A percentile compares a stretch with the other conserved stretches of the same genome.
These are phyloP conservation scores for Leucopsar rothschildi DNA, from an alignment of 2,113 vertebrate genomes.

Conservation along the genomic window DNA sequence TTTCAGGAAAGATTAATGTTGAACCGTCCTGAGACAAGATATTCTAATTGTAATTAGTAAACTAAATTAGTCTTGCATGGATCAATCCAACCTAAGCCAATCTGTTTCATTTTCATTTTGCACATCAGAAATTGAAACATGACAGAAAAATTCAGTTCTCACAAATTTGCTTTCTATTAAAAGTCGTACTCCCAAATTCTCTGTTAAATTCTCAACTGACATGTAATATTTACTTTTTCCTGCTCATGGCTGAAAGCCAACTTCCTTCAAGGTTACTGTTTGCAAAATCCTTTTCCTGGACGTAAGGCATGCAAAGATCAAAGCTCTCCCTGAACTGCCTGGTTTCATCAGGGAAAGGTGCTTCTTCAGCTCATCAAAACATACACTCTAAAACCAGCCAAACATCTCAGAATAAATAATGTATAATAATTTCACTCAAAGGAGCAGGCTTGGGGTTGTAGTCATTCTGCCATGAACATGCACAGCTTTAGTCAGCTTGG, in stretches of 20 bases:
- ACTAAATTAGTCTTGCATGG: conserved; percentile 33
- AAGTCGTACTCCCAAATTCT: not conserved
- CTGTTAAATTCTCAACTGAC: not conserved
- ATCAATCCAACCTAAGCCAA: not conserved
- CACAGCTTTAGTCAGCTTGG: not conserved
- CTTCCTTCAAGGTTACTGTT: conserved; percentile 17
- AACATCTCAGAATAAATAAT: conserved; percentile 13
- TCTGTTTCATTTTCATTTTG: conserved; percentile 3
- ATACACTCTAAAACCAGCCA: not conserved
- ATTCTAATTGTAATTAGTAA: conserved; percentile 52
- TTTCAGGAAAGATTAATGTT: conserved; percentile 37
- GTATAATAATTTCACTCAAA: not conserved
- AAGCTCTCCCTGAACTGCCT: conserved; percentile 2
- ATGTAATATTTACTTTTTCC: not conserved
- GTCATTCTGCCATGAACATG: not conserved
- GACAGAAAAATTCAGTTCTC: not conserved
- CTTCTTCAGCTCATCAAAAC: not conserved
- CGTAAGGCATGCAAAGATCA: not conserved
- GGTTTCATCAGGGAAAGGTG: not conserved
- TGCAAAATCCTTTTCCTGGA: not conserved
- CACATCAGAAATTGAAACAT: not conserved
- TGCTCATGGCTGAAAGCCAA: not conserved
- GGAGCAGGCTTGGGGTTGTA: not conserved
- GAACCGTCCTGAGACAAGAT: conserved; percentile 27
- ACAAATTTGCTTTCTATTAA: not conserved